phyloP scores from a whole-genome alignment of 2,113 vertebrate genomes.

The Typhlomys cinereus region DNA sequence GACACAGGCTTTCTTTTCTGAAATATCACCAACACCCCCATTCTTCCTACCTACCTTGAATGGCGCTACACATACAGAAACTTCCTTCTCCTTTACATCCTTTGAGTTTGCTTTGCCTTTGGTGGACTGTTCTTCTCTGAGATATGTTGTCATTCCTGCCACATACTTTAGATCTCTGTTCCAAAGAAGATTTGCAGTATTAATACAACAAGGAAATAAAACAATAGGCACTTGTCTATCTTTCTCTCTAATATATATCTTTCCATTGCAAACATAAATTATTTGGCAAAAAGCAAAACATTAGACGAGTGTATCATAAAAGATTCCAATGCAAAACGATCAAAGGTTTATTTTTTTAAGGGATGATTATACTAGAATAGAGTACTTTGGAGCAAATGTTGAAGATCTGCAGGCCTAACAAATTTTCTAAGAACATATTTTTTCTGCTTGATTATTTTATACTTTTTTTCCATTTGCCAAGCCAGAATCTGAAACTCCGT shows the following conservation, averaged over 20 bases:
- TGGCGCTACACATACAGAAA: neutral
- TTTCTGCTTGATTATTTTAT: neutral
- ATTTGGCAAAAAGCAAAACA: neutral
- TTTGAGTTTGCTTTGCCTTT: neutral
- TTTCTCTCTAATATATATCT: neutral
- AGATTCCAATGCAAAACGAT: neutral
- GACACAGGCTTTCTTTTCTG: neutral
- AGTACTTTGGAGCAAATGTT: neutral
- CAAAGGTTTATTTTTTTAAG: neutral
- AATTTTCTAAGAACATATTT: neutral
- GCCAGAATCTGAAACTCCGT: neutral
- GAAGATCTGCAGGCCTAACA: neutral
- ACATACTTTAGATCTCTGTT: neutral
- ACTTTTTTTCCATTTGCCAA: neutral
- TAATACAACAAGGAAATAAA: neutral
- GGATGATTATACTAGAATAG: neutral
- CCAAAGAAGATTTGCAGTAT: neutral
- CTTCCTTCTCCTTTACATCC: neutral
- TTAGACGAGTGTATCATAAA: neutral
- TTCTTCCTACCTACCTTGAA: neutral
- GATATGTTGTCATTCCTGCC: neutral
- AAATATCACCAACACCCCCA: neutral
- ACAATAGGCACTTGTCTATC: neutral
- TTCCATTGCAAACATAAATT: neutral
- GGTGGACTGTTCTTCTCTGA: neutral